A percentile compares a stretch with the other conserved stretches of the same genome.
phyloP scores from a whole-genome alignment of 1,140 invertebrate genomes.

The Nasonia longicornis region DNA sequence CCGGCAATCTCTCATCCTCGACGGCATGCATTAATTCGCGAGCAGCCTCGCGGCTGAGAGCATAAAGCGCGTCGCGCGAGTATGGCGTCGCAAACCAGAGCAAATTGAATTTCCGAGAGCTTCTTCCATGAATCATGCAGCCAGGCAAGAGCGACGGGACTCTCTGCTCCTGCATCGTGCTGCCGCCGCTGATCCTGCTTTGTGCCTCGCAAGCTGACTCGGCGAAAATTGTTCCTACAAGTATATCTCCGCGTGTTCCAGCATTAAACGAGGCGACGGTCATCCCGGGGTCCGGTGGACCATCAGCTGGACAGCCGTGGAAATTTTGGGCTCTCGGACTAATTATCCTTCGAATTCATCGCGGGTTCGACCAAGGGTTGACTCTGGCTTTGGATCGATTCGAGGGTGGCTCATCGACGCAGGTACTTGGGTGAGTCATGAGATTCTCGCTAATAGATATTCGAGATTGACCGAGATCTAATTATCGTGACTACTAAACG shows the following conservation, averaged over 20 bases:
- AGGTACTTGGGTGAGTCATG: no score
- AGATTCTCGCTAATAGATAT: no score
- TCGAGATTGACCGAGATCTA: no score
- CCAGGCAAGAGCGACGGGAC: constrained; percentile 5
- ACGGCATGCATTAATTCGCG: background rate
- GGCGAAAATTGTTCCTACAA: constrained; percentile 16
- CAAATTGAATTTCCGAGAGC: constrained; percentile 36
- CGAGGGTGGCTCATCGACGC: no score
- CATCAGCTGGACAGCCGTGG: no score
- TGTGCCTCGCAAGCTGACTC: constrained; percentile 22
- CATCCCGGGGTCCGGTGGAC: no score
- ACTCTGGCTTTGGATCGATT: no score
- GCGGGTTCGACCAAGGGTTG: no score
- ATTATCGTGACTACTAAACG: no score
- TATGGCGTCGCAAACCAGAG: background rate
- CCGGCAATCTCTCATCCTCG: background rate
- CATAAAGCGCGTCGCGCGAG: constrained; percentile 1
- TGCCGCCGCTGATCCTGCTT: background rate
- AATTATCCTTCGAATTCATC: no score
- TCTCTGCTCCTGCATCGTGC: background rate
- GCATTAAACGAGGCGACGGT: background rate
- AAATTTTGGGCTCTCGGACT: no score
- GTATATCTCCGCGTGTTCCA: background rate
- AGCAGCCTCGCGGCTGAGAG: background rate
- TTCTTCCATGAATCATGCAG: constrained; percentile 40